These are phyloP conservation scores for Silurus aristotelis DNA, from an alignment of 2,797 vertebrate species.

Conservation along the genomic window DNA sequence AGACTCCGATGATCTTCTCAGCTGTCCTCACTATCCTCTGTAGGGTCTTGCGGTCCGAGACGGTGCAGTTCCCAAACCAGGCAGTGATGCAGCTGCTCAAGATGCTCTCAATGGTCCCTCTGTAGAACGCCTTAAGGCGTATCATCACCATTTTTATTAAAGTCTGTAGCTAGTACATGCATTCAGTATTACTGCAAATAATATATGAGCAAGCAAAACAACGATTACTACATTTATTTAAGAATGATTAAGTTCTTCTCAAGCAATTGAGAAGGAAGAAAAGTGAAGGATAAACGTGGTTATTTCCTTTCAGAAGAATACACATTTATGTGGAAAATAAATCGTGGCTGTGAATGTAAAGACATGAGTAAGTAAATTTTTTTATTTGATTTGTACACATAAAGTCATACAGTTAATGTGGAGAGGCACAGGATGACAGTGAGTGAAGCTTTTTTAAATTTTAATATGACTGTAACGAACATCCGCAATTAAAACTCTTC, in stretches of 20 bases:
- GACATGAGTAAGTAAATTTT: neutral
- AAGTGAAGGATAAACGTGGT: neutral
- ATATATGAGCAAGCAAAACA: neutral
- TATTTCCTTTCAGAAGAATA: neutral
- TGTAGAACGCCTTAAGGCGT: no score
- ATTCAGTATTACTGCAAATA: neutral
- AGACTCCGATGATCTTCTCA: no score
- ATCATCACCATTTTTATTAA: no score
- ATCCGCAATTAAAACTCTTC: constrained; percentile 11
- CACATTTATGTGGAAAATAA: neutral
- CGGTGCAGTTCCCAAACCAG: no score
- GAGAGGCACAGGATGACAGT: constrained; percentile 30
- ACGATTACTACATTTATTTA: neutral
- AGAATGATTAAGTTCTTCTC: neutral
- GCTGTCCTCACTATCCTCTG: no score
- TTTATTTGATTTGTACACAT: neutral
- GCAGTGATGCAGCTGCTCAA: no score
- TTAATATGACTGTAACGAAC: constrained; percentile 7
- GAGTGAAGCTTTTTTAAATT: neutral
- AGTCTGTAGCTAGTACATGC: neutral
- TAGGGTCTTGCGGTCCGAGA: no score
- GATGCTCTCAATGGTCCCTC: no score
- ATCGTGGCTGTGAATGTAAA: neutral
- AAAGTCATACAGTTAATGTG: neutral
- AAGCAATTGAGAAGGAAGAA: neutral